A percentile compares a stretch with the other conserved stretches of the same genome.
phyloP scores from a whole-genome alignment of 2,888 invertebrate genomes.

The Xanthorhoe spadicearia region DNA sequence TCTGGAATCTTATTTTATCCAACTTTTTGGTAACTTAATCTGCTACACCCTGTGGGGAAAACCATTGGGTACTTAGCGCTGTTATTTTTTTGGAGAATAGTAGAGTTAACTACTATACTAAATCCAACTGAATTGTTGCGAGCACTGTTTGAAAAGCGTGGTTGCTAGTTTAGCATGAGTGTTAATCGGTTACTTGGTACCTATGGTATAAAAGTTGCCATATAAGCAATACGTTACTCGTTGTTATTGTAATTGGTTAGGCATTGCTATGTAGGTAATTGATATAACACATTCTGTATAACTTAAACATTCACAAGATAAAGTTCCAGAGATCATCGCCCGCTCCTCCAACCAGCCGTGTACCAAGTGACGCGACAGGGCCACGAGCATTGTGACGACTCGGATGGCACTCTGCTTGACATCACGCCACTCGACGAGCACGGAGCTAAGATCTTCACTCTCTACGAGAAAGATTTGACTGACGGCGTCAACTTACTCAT shows the following conservation, averaged over 20 bases:
- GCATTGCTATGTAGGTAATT: background rate
- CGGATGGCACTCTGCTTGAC: conserved; percentile 88
- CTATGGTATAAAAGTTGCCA: background rate
- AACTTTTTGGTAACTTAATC: conserved; percentile 8
- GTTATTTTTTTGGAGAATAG: conserved; percentile 10
- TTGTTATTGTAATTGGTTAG: no score
- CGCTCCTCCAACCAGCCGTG: conserved; percentile 85
- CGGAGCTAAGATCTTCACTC: conserved; percentile 87
- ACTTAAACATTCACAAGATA: background rate
- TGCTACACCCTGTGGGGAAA: conserved; percentile 9
- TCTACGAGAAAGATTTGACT: conserved; percentile 89
- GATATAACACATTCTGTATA: background rate
- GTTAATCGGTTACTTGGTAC: background rate
- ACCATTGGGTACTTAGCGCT: conserved; percentile 4
- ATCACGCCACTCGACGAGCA: conserved; percentile 88
- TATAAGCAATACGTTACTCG: background rate
- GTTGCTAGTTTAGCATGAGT: background rate
- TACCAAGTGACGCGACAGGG: conserved; percentile 89
- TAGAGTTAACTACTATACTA: no score
- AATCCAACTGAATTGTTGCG: background rate
- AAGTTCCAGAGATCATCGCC: conserved; percentile 79
- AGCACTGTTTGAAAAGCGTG: background rate
- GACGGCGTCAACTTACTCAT: conserved; percentile 90
- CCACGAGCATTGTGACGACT: conserved; percentile 89
- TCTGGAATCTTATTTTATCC: conserved; percentile 31